Conservation (phyloP, 2,113 vertebrate species). For the Conger conger region DNA sequence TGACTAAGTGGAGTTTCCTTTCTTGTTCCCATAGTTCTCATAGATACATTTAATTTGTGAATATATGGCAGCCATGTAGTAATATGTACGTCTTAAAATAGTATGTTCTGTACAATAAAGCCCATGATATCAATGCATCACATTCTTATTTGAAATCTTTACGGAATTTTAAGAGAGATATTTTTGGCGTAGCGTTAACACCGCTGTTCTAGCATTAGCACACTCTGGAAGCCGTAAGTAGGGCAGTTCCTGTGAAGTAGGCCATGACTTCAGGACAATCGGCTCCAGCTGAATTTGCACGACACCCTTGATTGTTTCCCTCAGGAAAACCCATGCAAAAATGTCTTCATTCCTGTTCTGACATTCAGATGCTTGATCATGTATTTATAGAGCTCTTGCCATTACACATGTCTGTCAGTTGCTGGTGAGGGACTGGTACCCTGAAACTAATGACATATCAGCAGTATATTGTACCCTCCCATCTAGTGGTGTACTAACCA, state of each 20-base stretch:
- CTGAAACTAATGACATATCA: background rate
- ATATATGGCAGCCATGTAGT: background rate
- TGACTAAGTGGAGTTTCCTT: background rate
- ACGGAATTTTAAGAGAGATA: background rate
- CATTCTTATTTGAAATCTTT: background rate
- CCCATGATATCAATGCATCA: background rate
- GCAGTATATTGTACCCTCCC: too few species aligned
- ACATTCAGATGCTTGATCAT: conserved; percentile 29
- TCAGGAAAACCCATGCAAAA: conserved; percentile 32
- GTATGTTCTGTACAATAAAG: background rate
- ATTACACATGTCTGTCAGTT: background rate
- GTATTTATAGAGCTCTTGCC: conserved; percentile 32
- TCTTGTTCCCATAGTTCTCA: background rate
- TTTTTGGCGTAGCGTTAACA: background rate
- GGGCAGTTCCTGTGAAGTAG: conserved; percentile 22
- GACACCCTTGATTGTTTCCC: conserved; percentile 52
- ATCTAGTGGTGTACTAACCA: too few species aligned
- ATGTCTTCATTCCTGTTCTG: conserved; percentile 42
- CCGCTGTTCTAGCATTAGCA: background rate
- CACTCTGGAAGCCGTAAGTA: conserved; percentile 15
- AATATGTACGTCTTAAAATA: background rate
- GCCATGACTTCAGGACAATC: conserved; percentile 28
- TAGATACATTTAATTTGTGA: background rate
- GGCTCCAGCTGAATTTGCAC: conserved; percentile 32
- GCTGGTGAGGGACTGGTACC: background rate